Evolutionary conservation across 2,888 invertebrate species (phyloP), one percentile per base, ranked within the genome.

Genomic region (Zaprionus bogoriensis): DNA sequence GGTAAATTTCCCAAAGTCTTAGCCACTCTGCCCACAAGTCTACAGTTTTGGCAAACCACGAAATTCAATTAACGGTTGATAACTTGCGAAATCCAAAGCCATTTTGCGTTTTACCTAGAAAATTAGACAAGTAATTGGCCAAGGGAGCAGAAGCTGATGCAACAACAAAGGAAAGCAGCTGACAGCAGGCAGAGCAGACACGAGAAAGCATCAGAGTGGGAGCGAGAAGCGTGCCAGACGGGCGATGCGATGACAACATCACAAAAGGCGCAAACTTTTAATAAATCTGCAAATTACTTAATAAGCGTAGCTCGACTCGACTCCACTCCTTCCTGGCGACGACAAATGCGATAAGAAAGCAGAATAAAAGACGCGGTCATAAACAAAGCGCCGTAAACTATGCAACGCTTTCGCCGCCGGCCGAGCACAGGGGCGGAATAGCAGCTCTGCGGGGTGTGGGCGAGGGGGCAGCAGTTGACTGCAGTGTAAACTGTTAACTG

Each of bases 211-310:
- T 6, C 22, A 23, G 41, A 9, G 19, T 7, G 10, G n/a, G 44
- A 19, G 28, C 7, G 3, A 12, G n/a, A 2, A 17, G 28, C 4
- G 10, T 5, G 28, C 7, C 14, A 20, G 28, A 14, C 23, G 23
- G 48, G 28, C 30, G 39, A 44, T 10, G 22, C 42, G 32, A 27
- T 63, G 67, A 65, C 67, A 77, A 55, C 50, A 53, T 20, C 59
- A 62, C 51, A 64, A 74, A 70, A 74, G 79, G 71, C 68, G 74
- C 66, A 67, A 87, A 84, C 54, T 84, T 84, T 87, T 87, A 77
- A 83, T 87, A 87, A 87, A 83, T 87, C 69, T 61, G 73, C 71
- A 84, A 84, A 87, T 84, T 87, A 82, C 74, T 84, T 86, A 74
- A 76, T 74, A 81, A 84, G 84, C 78, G n/a, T n/a, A n/a, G n/a